Conservation (phyloP, 1,140 invertebrate species). For the Elymnias hypermnestra region DNA sequence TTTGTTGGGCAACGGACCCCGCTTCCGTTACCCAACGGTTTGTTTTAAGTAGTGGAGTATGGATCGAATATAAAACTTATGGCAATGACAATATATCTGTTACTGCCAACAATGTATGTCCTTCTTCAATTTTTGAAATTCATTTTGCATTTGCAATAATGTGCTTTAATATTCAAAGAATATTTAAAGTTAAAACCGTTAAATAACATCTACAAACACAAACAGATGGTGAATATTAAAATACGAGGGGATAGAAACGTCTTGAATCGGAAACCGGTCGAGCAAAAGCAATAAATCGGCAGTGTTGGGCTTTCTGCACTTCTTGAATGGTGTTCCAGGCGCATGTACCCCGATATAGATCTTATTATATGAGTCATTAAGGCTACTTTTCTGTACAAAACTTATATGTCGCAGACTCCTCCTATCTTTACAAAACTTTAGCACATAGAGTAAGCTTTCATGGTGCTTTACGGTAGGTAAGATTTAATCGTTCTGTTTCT, state of each 20-base stretch:
- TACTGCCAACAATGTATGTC: too few species aligned
- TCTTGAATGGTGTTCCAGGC: not conserved
- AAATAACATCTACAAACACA: constrained; percentile 5
- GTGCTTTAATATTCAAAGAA: too few species aligned
- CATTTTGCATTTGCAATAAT: too few species aligned
- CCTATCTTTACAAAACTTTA: not conserved
- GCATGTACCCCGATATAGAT: not conserved
- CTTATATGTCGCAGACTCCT: not conserved
- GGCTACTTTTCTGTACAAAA: not conserved
- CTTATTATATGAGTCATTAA: not conserved
- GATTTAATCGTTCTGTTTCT: too few species aligned
- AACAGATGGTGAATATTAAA: constrained; percentile 18
- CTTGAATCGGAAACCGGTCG: constrained; percentile 16
- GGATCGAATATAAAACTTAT: too few species aligned
- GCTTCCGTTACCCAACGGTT: too few species aligned
- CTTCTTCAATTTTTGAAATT: too few species aligned
- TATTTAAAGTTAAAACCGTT: not conserved
- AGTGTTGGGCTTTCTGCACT: constrained; percentile 11
- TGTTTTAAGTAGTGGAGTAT: too few species aligned
- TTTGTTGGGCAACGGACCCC: too few species aligned
- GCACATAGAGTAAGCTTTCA: constrained; percentile 1
- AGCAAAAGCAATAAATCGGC: constrained; percentile 15
- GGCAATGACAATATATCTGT: too few species aligned
- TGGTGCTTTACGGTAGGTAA: not conserved
- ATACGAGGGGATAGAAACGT: constrained; percentile 12